A percentile compares a stretch with the other conserved stretches of the same genome.
These are phyloP conservation scores for Tragelaphus eurycerus DNA, from an alignment of 2,797 vertebrate genomes.

Conservation along the genomic window DNA sequence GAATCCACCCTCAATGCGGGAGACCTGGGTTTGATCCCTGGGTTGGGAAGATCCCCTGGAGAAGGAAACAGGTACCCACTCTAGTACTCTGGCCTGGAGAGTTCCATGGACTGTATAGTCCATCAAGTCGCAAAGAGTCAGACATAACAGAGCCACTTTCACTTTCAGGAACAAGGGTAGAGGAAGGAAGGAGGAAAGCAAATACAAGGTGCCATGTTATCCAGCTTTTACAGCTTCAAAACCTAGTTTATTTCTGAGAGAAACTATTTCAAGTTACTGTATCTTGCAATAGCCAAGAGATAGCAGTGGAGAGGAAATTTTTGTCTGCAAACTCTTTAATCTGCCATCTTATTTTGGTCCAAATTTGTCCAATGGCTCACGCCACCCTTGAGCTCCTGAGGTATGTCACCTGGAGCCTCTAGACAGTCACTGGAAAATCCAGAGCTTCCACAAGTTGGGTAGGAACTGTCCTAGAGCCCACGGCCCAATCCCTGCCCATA, in stretches of 20 bases:
- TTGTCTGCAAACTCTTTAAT: neutral
- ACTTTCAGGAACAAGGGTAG: neutral
- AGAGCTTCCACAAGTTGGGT: neutral
- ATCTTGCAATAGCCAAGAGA: neutral
- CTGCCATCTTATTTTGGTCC: neutral
- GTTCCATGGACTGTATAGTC: neutral
- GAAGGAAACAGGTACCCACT: neutral
- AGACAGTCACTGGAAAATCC: neutral
- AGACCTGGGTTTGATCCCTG: neutral
- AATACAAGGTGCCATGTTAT: neutral
- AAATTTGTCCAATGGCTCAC: neutral
- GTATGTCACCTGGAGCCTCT: neutral
- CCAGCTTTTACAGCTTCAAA: neutral
- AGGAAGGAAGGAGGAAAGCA: neutral
- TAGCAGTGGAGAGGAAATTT: neutral
- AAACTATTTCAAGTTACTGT: neutral
- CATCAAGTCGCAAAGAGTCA: neutral
- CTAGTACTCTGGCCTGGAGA: neutral
- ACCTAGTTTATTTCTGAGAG: neutral
- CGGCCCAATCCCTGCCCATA: neutral
- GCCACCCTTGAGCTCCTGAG: neutral
- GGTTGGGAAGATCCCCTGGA: neutral
- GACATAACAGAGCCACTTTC: neutral
- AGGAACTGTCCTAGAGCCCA: neutral
- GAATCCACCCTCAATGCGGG: fast-evolving